A percentile compares a stretch with the other conserved stretches of the same genome.
Evolutionary conservation across 2,888 invertebrate species (phyloP).

Genomic region (Trissonchulus latispiculum): DNA sequence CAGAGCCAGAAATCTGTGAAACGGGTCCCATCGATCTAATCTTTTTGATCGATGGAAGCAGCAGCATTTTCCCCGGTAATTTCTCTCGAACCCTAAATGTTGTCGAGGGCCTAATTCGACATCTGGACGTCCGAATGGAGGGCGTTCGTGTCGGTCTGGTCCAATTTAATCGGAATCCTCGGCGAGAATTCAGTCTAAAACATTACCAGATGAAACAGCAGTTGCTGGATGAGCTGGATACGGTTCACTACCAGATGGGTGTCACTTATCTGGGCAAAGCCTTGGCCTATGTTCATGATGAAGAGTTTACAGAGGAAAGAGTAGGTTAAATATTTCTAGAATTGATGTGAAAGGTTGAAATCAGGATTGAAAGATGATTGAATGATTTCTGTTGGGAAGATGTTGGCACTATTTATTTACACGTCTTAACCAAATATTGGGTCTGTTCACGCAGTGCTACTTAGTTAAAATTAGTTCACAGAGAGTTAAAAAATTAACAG

Average conservation of each 20-base stretch:
- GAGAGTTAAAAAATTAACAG: no score
- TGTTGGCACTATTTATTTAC: no score
- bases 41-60: slow-evolving; percentile 7
- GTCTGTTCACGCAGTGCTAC: no score
- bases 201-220: background rate
- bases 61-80: slow-evolving; percentile 9
- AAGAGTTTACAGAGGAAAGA: slow-evolving; percentile 13
- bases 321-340: no score
- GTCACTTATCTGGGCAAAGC: slow-evolving; percentile 12
- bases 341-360: no score
- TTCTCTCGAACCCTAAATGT: slow-evolving; percentile 11
- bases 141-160: slow-evolving; percentile 7
- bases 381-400: no score
- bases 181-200: slow-evolving; percentile 15
- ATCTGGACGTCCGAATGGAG: background rate
- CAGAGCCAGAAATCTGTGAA: slow-evolving; percentile 9
- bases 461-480: no score
- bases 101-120: background rate
- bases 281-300: slow-evolving; percentile 9
- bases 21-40: slow-evolving; percentile 11
- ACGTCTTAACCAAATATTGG: no score
- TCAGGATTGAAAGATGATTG: no score
- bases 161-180: slow-evolving; percentile 11
- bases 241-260: slow-evolving; percentile 11
- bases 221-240: background rate